phyloP scores from a whole-genome alignment of 2,888 invertebrate species.

The Elegia similella region DNA sequence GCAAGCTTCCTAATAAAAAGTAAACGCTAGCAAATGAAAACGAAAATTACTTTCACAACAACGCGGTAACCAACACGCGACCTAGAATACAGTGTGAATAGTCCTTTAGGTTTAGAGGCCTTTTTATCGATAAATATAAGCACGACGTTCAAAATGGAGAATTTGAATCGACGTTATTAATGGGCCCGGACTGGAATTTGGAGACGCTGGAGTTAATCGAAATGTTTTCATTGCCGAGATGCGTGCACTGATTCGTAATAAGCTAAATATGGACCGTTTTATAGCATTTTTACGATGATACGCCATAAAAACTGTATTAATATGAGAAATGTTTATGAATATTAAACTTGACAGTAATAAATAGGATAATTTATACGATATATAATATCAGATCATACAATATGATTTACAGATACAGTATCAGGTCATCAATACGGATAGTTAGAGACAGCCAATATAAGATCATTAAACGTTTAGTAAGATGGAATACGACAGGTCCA shows the following conservation, averaged over 20 bases:
- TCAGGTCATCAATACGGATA: too few species aligned
- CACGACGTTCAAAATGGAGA: constrained; percentile 47
- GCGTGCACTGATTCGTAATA: constrained; percentile 24
- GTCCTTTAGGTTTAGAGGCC: constrained; percentile 27
- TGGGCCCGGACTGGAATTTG: constrained; percentile 54
- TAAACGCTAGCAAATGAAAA: too few species aligned
- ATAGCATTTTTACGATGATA: constrained; percentile 8
- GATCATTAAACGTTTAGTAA: too few species aligned
- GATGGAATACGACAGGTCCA: too few species aligned
- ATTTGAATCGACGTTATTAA: constrained; percentile 61
- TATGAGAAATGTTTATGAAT: background rate
- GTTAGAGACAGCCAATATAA: too few species aligned
- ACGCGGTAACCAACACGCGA: background rate
- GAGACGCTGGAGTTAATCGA: constrained; percentile 48
- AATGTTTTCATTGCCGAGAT: constrained; percentile 40
- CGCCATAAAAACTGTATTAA: background rate
- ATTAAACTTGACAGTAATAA: constrained; percentile 1
- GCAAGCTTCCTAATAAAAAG: too few species aligned
- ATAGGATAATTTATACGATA: background rate
- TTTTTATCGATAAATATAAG: constrained; percentile 54
- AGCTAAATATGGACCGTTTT: constrained; percentile 12
- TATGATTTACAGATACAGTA: background rate
- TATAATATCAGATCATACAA: background rate
- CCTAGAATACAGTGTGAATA: background rate
- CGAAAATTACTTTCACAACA: too few species aligned